Conservation (phyloP, 1,140 invertebrate genomes). For the Melipona quadrifasciata region DNA sequence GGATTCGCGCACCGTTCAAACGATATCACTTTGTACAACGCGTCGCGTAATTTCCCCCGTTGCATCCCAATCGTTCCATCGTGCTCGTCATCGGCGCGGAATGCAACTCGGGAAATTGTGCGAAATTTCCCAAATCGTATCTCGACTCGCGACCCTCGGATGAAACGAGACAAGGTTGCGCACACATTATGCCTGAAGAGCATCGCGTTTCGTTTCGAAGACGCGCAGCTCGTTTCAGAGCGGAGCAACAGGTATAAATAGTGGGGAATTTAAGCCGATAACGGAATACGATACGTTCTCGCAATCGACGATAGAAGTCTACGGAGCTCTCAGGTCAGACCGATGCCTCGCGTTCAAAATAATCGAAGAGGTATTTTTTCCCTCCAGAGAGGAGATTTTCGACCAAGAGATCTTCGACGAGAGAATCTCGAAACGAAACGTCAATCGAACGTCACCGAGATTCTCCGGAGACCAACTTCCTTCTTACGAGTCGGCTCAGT, state of each 20-base stretch:
- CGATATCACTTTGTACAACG: background rate
- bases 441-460: background rate
- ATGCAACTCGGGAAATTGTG: background rate
- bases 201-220: background rate
- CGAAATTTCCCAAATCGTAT: background rate
- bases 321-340: background rate
- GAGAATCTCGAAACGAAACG: background rate
- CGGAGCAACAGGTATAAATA: conserved; percentile 28
- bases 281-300: background rate
- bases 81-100: background rate
- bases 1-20: background rate
- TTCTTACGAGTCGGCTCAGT: conserved; percentile 28
- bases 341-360: background rate
- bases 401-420: no score
- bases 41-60: background rate
- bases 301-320: background rate
- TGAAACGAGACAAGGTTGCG: background rate
- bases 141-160: no score
- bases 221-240: background rate
- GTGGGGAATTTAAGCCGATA: conserved; percentile 1
- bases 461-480: background rate
- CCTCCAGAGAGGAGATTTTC: no score
- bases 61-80: no score
- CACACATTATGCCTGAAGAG: background rate
- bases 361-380: background rate